These are phyloP conservation scores for Monomorium pharaonis DNA, from an alignment of 1,140 invertebrate species.

Conservation along the genomic window DNA sequence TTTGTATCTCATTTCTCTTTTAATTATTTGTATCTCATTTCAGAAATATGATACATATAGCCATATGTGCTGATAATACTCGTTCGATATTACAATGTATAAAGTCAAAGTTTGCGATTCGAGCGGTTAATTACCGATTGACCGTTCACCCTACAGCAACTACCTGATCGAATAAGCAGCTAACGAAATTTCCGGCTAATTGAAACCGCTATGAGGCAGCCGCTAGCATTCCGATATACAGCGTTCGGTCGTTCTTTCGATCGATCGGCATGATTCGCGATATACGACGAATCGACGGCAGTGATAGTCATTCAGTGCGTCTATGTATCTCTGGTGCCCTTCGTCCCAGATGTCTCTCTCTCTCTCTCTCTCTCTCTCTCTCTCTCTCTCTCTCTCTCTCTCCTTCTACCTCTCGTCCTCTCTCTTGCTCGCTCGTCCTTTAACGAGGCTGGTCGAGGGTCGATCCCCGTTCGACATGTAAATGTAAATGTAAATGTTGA, in stretches of 20 bases:
- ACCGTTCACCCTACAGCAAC: conserved; percentile 57
- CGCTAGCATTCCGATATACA: conserved; percentile 56
- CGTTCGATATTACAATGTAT: conserved; percentile 52
- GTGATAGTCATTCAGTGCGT: conserved; percentile 63
- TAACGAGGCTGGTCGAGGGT: conserved; percentile 72
- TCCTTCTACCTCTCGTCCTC: neutral
- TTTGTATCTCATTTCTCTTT: neutral
- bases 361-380: conserved; percentile 22
- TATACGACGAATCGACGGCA: conserved; percentile 61
- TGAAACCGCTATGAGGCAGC: conserved; percentile 56
- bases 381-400: neutral
- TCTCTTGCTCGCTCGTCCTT: conserved; percentile 56
- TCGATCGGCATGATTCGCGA: conserved; percentile 70
- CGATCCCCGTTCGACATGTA: conserved; percentile 79
- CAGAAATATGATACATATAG: neutral
- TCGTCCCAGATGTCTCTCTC: conserved; percentile 53
- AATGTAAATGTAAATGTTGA: conserved; percentile 78
- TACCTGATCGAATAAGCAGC: conserved; percentile 58
- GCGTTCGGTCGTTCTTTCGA: conserved; percentile 59
- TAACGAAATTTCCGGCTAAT: conserved; percentile 58
- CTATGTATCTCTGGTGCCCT: conserved; percentile 46
- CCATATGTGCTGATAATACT: conserved; percentile 16
- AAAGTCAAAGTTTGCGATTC: conserved; percentile 58
- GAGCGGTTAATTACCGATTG: conserved; percentile 57
- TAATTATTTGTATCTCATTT: neutral